Evolutionary conservation across 35 echinoderm and acorn worm species (phyloP).

Genomic region (Apostichopus japonicus): DNA sequence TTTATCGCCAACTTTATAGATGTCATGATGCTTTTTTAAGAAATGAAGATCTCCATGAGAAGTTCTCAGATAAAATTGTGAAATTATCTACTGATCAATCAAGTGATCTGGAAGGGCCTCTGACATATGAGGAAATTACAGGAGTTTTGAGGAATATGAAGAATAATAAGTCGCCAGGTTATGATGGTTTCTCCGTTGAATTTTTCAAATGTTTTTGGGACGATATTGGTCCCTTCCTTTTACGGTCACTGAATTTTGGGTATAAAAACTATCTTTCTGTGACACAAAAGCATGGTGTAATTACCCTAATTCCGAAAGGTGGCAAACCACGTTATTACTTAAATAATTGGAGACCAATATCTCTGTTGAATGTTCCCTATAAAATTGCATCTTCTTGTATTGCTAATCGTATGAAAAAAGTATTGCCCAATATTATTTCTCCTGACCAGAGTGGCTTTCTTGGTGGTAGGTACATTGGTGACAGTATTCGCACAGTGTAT

Average conservation of each 20-base stretch:
- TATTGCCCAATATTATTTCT: background rate
- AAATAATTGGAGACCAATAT: conserved; percentile 12
- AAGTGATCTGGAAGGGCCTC: background rate
- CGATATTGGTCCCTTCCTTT: background rate
- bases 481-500: conserved; percentile 15
- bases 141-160: background rate
- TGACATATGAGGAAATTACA: background rate
- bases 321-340: background rate
- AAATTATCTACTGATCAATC: background rate
- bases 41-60: background rate
- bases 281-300: background rate
- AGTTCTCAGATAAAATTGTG: background rate
- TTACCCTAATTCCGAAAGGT: background rate
- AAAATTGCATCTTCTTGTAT: conserved; percentile 7
- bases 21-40: background rate
- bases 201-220: conserved; percentile 25
- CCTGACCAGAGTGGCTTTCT: background rate
- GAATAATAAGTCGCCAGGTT: conserved; percentile 32
- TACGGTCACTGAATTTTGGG: background rate
- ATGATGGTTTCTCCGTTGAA: background rate
- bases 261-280: background rate
- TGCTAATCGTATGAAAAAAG: conserved; percentile 18
- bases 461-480: background rate
- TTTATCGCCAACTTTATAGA: background rate
- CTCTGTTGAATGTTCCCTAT: conserved; percentile 4